Evolutionary conservation across 2,888 invertebrate species (phyloP).

Genomic region (Plemyria rubiginata): DNA sequence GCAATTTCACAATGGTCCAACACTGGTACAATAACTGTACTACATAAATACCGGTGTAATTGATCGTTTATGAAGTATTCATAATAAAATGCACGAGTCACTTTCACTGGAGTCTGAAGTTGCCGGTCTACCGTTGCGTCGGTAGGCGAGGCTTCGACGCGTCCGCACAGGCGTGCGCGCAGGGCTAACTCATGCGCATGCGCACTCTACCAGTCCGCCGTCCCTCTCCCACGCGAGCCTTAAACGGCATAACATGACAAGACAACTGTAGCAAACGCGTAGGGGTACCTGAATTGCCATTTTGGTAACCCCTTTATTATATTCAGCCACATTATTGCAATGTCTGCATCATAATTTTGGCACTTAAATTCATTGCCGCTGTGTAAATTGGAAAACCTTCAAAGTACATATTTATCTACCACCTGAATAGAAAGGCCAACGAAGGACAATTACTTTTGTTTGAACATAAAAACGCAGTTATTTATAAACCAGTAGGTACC

Average conservation of each 20-base stretch:
- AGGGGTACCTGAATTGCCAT: conserved; percentile 75
- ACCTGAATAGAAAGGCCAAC: conserved; percentile 1
- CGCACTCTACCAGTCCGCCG: conserved; percentile 45
- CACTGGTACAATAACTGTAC: conserved; percentile 29
- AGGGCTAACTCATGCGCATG: conserved; percentile 75
- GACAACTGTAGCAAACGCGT: conserved; percentile 66
- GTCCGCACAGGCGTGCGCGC: conserved; percentile 72
- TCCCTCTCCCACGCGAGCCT: conserved; percentile 68
- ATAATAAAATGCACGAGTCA: conserved; percentile 56
- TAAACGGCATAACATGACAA: conserved; percentile 47
- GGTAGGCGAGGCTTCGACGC: conserved; percentile 50
- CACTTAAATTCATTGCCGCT: conserved; percentile 23
- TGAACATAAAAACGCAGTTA: background rate
- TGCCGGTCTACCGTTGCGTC: conserved; percentile 29
- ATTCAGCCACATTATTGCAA: conserved; percentile 36
- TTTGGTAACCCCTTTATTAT: conserved; percentile 67
- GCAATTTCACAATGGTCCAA: conserved; percentile 32
- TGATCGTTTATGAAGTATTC: conserved; percentile 39
- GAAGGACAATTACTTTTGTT: conserved; percentile 10
- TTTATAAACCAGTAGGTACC: background rate
- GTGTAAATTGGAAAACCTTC: conserved; percentile 29
- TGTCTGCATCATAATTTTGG: conserved; percentile 22
- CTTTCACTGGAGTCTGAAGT: conserved; percentile 70
- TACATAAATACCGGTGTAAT: conserved; percentile 31
- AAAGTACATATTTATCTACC: conserved; percentile 21